Percentiles rank a stretch among this genome's conserved stretches.
phyloP scores from a whole-genome alignment of 2,113 vertebrate genomes.

The Syrmaticus mikado region DNA sequence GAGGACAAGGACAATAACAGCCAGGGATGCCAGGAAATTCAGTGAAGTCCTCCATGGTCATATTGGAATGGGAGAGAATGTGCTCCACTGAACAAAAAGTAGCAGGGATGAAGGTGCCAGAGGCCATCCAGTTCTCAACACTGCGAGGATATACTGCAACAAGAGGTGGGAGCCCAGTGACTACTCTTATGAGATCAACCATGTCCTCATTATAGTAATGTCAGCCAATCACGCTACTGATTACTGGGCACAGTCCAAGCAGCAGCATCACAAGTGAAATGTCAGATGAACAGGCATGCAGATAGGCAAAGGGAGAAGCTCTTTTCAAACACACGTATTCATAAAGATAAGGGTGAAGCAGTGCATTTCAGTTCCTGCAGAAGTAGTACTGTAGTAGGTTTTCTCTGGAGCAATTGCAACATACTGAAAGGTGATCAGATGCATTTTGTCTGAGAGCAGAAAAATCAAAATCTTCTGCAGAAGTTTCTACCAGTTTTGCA shows the following conservation, averaged over 20 bases:
- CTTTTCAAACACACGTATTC: rapidly evolving
- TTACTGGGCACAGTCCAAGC: not conserved
- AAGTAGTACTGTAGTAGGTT: not conserved
- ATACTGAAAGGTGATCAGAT: not conserved
- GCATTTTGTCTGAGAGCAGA: not conserved
- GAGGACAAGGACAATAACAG: not conserved
- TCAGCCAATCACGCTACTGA: not conserved
- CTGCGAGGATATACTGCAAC: not conserved
- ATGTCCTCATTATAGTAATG: rapidly evolving
- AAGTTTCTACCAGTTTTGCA: not conserved
- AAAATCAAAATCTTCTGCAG: not conserved
- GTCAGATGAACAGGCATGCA: not conserved
- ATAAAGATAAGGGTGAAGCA: not conserved
- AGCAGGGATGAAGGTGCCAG: not conserved
- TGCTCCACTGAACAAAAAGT: not conserved
- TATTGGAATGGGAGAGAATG: rapidly evolving
- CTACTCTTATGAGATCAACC: not conserved
- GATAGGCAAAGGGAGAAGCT: not conserved
- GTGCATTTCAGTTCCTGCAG: not conserved
- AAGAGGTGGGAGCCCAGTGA: not conserved
- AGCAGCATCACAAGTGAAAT: not conserved
- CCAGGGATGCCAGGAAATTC: not conserved
- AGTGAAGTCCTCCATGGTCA: rapidly evolving
- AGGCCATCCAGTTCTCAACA: not conserved
- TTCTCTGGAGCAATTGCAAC: not conserved